phyloP scores from a whole-genome alignment of 2,888 invertebrate species.

The Dorcus hopei region DNA sequence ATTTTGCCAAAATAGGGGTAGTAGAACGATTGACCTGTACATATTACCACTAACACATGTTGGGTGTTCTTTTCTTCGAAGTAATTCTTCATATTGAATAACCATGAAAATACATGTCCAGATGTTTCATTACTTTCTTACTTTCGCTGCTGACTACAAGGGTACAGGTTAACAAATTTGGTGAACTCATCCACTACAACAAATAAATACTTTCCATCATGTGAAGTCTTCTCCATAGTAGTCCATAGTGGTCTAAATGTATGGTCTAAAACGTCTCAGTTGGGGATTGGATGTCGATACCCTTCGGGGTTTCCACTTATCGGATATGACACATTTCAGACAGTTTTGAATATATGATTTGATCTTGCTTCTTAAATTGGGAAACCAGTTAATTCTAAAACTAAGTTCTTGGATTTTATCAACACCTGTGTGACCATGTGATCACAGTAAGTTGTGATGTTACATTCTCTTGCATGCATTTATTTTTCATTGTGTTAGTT shows the following conservation, averaged over 20 bases:
- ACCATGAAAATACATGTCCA: constrained; percentile 6
- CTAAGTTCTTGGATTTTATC: constrained; percentile 7
- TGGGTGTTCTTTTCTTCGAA: background rate
- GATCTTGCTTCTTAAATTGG: constrained; percentile 6
- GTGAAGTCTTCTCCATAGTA: background rate
- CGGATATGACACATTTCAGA: constrained; percentile 7
- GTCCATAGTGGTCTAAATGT: background rate
- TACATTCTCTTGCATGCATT: too few relatives aligned
- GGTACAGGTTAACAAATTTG: constrained; percentile 9
- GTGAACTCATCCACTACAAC: constrained; percentile 9
- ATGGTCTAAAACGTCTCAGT: constrained; percentile 7
- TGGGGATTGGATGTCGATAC: constrained; percentile 4
- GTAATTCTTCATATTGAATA: constrained; percentile 2
- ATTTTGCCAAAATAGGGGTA: constrained; percentile 4
- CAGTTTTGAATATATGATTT: constrained; percentile 7
- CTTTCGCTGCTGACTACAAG: background rate
- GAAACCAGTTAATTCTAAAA: constrained; percentile 5
- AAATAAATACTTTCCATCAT: constrained; percentile 2
- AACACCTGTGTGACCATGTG: background rate
- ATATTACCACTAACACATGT: background rate
- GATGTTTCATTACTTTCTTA: constrained; percentile 4
- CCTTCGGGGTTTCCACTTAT: background rate
- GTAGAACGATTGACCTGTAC: constrained; percentile 1
- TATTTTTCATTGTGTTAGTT: too few relatives aligned
- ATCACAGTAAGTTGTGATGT: too few relatives aligned